These are phyloP conservation scores for Pteropus alecto DNA, from an alignment of 2,113 vertebrate species.

Conservation along the genomic window DNA sequence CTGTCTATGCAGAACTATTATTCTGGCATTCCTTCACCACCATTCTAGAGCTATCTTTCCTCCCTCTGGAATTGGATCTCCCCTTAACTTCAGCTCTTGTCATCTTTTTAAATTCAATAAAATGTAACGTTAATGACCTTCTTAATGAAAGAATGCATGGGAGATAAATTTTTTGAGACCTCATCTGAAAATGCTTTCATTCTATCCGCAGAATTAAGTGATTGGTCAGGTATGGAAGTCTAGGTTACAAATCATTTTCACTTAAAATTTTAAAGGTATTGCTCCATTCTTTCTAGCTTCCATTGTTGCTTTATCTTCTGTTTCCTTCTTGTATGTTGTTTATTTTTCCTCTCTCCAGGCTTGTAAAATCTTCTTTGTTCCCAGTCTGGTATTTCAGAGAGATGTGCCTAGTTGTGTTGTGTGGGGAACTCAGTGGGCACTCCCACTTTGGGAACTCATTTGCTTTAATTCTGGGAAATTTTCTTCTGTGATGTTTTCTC, in stretches of 20 bases:
- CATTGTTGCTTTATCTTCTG: neutral
- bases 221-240: neutral
- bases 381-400: neutral
- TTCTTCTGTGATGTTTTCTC: neutral
- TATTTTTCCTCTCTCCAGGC: neutral
- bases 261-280: neutral
- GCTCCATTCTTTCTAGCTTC: neutral
- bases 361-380: neutral
- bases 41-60: neutral
- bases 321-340: neutral
- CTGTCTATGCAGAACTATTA: neutral
- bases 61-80: neutral
- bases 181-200: neutral
- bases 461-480: neutral
- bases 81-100: neutral
- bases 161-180: neutral
- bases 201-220: neutral
- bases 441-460: neutral
- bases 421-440: neutral
- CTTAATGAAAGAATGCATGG: neutral
- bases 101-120: neutral
- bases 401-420: neutral
- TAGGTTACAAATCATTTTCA: neutral
- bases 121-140: neutral
- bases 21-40: neutral